These are phyloP conservation scores for Clupea harengus DNA, from an alignment of 2,113 vertebrate genomes.

Conservation along the genomic window DNA sequence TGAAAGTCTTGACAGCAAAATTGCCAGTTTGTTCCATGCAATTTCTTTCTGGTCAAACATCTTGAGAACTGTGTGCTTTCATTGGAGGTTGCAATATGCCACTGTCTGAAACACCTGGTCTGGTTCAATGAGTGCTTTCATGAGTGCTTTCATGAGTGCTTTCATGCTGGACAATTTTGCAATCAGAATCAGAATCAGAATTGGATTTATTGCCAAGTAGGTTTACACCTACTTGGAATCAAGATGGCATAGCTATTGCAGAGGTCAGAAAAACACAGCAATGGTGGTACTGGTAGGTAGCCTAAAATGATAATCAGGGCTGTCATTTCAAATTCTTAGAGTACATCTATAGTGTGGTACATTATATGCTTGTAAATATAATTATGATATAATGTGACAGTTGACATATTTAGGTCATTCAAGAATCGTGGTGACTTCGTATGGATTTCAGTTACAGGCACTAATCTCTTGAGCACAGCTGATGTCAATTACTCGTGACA, in stretches of 20 bases:
- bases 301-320: background rate
- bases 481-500: background rate
- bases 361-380: too few relatives aligned
- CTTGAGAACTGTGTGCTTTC: background rate
- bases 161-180: background rate
- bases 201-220: too few relatives aligned
- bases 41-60: background rate
- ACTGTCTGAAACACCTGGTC: background rate
- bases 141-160: background rate
- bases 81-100: background rate
- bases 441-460: background rate
- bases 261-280: background rate
- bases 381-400: background rate
- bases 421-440: background rate
- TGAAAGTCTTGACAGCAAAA: background rate
- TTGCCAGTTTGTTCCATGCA: background rate
- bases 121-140: background rate
- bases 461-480: background rate
- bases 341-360: too few relatives aligned
- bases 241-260: background rate
- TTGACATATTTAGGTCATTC: background rate
- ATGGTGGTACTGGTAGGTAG: background rate
- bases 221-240: too few relatives aligned
- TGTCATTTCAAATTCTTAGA: background rate
- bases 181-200: too few relatives aligned